Evolutionary conservation across 2,888 invertebrate species (phyloP), one percentile per base, ranked within the genome.

Genomic region (Tanytarsus gracilentus): DNA sequence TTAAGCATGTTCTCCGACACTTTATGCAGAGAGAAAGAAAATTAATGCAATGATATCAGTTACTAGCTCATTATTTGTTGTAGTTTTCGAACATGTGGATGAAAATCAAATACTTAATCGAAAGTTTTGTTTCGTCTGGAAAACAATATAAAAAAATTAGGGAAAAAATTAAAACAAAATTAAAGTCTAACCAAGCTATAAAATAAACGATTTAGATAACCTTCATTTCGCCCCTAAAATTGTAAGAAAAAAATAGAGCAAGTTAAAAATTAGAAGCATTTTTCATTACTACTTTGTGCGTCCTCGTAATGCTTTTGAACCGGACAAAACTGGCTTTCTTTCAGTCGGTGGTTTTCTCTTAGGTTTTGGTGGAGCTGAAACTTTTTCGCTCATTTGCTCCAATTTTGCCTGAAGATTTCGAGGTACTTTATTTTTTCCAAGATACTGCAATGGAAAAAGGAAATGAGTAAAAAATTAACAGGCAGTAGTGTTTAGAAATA

Each of bases 401-500:
- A 58, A 40, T 29, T 29, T 44, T 1, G 58, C 58, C 27, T 18
- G 48, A 21, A 58, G 14, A 11, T n/a, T 14, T 39, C 58, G 58
- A 7, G 58, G 58, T 23, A 58, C 58, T 58, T 30, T 58, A 11
- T 48, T 23, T 48, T 58, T 58, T 11, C 58, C 58, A n/a, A 58
- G 58, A 21, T 18, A 58, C 58, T n/a, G n/a, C n/a, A n/a, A n/a
- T 58, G 9, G 16, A 58, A 58, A 29, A 25, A 18, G 40, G 16
- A 23, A 16, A 29, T 52, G 16, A 52, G 9, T 8, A 48, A 11
- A 29, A 51, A 21, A 9, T 29, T 48, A n/a, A n/a, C n/a, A 25
- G 11, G n/a, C 11, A 27, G 36, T 36, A 25, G 4, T n/a, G 7
- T 49, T 11, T 11, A 52, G 16, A 7, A 27, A 4, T 30, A 48